Percentiles rank a stretch among this genome's conserved stretches.
phyloP scores from a whole-genome alignment of 2,888 invertebrate species.

The Yponomeuta plumbellus region DNA sequence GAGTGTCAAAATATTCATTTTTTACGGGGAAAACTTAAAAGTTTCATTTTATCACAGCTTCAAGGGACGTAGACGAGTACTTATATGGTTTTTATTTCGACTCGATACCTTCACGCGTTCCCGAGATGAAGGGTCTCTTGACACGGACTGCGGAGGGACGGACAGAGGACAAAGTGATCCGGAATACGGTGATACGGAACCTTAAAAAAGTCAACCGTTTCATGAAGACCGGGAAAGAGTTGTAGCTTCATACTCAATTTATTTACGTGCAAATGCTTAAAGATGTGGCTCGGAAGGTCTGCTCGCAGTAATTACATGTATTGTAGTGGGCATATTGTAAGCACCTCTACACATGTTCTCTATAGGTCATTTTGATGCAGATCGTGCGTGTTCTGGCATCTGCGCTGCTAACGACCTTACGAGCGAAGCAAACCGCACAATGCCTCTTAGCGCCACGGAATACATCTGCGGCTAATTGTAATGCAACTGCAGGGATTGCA shows the following conservation, averaged over 20 bases:
- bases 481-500: conserved; percentile 26
- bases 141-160: no score
- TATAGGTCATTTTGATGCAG: conserved; percentile 47
- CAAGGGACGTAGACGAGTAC: no score
- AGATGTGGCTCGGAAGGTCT: not conserved
- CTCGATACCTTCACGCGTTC: no score
- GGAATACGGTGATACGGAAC: no score
- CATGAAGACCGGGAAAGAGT: not conserved
- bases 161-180: no score
- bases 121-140: no score
- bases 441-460: not conserved
- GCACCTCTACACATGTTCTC: not conserved
- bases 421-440: conserved; percentile 22
- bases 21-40: no score
- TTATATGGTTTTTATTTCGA: no score
- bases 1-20: no score
- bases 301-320: not conserved
- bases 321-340: not conserved
- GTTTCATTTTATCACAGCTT: no score
- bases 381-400: conserved; percentile 37
- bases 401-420: conserved; percentile 31
- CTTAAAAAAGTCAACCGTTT: not conserved
- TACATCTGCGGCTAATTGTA: conserved; percentile 18
- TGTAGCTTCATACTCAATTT: not conserved
- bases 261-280: not conserved